Percentiles rank a stretch among this genome's conserved stretches.
Evolutionary conservation across 2,113 vertebrate genomes (phyloP).

Genomic region (Mixornis gularis): DNA sequence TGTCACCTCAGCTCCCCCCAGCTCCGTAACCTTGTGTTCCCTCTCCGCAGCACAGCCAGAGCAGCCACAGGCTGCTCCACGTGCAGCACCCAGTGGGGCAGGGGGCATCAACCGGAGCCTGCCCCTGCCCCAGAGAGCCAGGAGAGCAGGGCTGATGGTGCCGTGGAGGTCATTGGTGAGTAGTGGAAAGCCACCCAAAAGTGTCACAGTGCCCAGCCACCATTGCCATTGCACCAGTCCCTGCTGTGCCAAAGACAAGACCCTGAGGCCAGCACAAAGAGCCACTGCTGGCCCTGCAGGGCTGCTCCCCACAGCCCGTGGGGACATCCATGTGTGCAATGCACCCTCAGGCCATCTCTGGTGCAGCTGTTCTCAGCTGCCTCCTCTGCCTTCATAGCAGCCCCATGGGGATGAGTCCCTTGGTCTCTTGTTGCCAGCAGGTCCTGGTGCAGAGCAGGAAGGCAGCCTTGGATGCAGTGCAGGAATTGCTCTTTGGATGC

Average conservation of each 20-base stretch:
- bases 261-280: neutral
- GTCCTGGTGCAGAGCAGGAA: neutral
- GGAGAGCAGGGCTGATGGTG: neutral
- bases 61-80: neutral
- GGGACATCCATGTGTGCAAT: neutral
- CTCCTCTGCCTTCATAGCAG: neutral
- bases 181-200: neutral
- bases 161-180: fast-evolving
- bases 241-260: neutral
- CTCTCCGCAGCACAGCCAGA: fast-evolving
- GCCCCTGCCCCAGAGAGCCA: fast-evolving
- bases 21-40: neutral
- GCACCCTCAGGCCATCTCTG: neutral
- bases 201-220: neutral
- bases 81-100: fast-evolving
- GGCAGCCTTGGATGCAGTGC: neutral
- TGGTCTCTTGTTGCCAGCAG: neutral
- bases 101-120: neutral
- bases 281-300: neutral
- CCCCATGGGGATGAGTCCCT: neutral
- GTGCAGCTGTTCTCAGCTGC: neutral
- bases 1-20: constrained; percentile 34
- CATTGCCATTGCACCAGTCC: neutral
- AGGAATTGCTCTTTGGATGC: neutral
- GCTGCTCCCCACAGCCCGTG: neutral